phyloP scores from a whole-genome alignment of 1,140 invertebrate genomes.

The Eupristina koningsbergeri region DNA sequence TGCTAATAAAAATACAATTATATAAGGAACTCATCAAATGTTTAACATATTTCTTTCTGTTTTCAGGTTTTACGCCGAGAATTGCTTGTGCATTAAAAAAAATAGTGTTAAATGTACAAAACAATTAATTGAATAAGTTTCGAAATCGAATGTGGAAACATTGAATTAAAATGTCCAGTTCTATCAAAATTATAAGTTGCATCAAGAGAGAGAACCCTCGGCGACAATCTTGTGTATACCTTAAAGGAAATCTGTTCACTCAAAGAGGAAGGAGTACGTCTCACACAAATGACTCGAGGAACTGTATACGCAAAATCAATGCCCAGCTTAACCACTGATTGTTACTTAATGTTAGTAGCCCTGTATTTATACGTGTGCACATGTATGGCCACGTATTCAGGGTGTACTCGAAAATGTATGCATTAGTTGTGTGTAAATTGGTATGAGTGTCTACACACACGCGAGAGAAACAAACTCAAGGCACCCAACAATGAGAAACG shows the following conservation, averaged over 20 bases:
- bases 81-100: too few relatives aligned
- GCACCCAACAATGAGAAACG: neutral
- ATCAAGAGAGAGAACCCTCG: neutral
- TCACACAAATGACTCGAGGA: slow-evolving; percentile 59
- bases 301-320: slow-evolving; percentile 67
- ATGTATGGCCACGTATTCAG: slow-evolving; percentile 2
- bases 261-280: slow-evolving; percentile 55
- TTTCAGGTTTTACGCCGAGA: too few relatives aligned
- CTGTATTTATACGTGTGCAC: neutral
- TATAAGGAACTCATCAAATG: too few relatives aligned
- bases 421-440: too few relatives aligned
- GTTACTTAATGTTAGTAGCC: slow-evolving; percentile 59
- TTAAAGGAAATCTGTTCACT: slow-evolving; percentile 56
- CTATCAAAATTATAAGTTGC: slow-evolving; percentile 31
- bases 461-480: slow-evolving; percentile 7
- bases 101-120: too few relatives aligned
- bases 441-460: too few relatives aligned
- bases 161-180: neutral
- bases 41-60: too few relatives aligned
- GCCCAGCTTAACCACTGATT: slow-evolving; percentile 62
- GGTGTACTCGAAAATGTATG: too few relatives aligned
- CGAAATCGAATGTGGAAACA: neutral
- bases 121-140: neutral
- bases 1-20: too few relatives aligned
- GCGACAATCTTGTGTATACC: slow-evolving; percentile 18